Evolutionary conservation across 2,113 vertebrate species (phyloP), one percentile per base, ranked within the genome.

Genomic region (Callospermophilus lateralis): DNA sequence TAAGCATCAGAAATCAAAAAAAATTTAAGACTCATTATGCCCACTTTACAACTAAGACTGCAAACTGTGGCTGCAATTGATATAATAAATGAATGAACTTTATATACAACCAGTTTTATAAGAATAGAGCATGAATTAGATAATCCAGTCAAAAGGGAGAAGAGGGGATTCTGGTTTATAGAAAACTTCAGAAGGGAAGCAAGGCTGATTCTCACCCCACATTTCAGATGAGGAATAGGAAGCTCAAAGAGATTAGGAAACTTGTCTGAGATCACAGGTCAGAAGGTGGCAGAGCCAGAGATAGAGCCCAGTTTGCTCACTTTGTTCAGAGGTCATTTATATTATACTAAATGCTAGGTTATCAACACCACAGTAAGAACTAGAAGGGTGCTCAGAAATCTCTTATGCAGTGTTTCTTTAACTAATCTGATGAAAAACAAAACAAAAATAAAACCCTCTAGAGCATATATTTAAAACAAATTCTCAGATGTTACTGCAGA

Each of bases 161-260:
- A 88, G 92, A 81, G n/a, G 53, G 42, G 30, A 58, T 89, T 81
- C 42, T 73, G n/a, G 51, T 78, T 90, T 96, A 95, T 11, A 81
- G 88, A 95, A 45, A 85, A 83, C 58, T 63, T 70, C n/a, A 42
- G 53, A 28, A 95, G 7, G 72, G 61, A 89, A 65, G 45, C 34
- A 89, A 39, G 20, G 58, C 55, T 84, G n/a, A 83, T 30, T 22
- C 42, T 72, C 55, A 77, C 16, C 28, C n/a, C 12, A 24, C 68
- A 94, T 22, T 95, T 94, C n/a, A 93, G 51, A 93, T 61, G 30
- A 97, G 28, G 72, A 88, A 84, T 84, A 81, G 42, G 58, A 90
- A 67, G 55, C 17, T 93, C 63, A 16, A 80, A 83, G 77, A 93
- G 9, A 37, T 95, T 79, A 94, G 17, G 81, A 63, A 90, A 96